Evolutionary conservation across 2,888 invertebrate genomes (phyloP).

Genomic region (Malthinus flaveolus): DNA sequence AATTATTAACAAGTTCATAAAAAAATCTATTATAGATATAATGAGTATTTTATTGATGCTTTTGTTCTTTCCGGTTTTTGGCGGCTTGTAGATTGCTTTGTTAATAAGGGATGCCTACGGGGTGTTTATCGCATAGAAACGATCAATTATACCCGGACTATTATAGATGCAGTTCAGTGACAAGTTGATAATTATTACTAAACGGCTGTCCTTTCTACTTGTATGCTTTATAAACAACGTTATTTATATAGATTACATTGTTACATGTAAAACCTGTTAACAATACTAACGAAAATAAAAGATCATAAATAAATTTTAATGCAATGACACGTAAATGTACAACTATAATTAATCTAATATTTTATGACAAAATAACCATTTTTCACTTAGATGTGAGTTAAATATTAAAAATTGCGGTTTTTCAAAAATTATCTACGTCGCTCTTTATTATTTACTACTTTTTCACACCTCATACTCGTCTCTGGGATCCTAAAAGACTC

Average conservation of each 20-base stretch:
- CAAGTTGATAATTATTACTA: slow-evolving; percentile 40
- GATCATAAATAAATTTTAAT: slow-evolving; percentile 7
- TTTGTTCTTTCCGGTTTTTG: slow-evolving; percentile 3
- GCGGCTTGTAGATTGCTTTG: slow-evolving; percentile 9
- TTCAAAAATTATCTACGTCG: no score
- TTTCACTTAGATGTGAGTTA: neutral
- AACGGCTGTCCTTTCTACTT: slow-evolving; percentile 29
- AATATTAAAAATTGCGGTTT: no score
- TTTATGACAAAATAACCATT: slow-evolving; percentile 2
- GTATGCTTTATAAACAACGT: slow-evolving; percentile 8
- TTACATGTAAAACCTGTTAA: slow-evolving; percentile 8
- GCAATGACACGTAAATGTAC: slow-evolving; percentile 1
- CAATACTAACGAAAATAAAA: slow-evolving; percentile 5
- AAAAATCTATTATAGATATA: no score
- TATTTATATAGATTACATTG: slow-evolving; percentile 12
- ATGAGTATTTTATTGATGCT: no score
- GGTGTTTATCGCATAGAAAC: slow-evolving; percentile 19
- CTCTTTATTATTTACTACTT: no score
- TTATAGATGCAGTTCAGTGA: slow-evolving; percentile 31
- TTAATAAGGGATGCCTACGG: slow-evolving; percentile 17
- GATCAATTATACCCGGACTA: slow-evolving; percentile 19
- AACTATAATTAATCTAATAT: slow-evolving; percentile 5
- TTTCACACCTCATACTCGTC: no score
- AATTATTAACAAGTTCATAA: no score
- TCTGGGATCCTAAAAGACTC: no score